Evolutionary conservation across 2,888 invertebrate species (phyloP), one percentile per base, ranked within the genome.

Genomic region (Branchipolynoe longqiensis): DNA sequence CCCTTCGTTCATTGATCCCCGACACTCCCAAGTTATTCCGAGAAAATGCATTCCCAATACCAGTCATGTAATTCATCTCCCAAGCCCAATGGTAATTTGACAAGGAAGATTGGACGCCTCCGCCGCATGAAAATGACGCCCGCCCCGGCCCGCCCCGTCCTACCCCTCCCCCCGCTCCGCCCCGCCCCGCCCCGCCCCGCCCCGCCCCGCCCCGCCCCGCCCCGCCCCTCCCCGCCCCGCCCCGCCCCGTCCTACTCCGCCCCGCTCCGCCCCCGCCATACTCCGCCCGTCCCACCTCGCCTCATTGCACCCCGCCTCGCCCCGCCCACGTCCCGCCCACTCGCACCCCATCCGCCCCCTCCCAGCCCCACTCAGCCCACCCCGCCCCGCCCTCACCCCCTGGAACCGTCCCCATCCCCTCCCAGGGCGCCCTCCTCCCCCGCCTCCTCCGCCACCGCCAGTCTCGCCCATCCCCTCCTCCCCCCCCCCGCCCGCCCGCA

Each of bases 31-130:
- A 69, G 38, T 33, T 69, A 36, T 36, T 69, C 38, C 3, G 14
- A 14, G 36, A 69, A 69, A 69, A 69, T 18, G 33, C 33, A 69
- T 69, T 69, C 38, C 69, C 25, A 25, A 69, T 69, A 69, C 69
- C 69, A 69, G 69, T n/a, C 69, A 38, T 69, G 69, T 69, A 69
- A 69, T 69, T 38, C 69, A 69, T 69, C 38, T 33, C 36, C 38
- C 36, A n/a, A n/a, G n/a, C n/a, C n/a, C n/a, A n/a, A n/a, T n/a
- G 33, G 69, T 69, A 69, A 69, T 69, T 69, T 69, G 69, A 69
- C 69, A 69, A 69, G 69, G 69, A 69, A 69, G 69, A 69, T 69
- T 69, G 69, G 36, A 33, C n/a, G 69, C 69, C 12, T 48, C 8
- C 48, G 18, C 69, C 69, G n/a, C n/a, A n/a, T n/a, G n/a, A n/a